Percentiles rank a stretch among this genome's conserved stretches.
Conservation (phyloP, 1,140 invertebrate species). For the Macrostomum lignano region DNA sequence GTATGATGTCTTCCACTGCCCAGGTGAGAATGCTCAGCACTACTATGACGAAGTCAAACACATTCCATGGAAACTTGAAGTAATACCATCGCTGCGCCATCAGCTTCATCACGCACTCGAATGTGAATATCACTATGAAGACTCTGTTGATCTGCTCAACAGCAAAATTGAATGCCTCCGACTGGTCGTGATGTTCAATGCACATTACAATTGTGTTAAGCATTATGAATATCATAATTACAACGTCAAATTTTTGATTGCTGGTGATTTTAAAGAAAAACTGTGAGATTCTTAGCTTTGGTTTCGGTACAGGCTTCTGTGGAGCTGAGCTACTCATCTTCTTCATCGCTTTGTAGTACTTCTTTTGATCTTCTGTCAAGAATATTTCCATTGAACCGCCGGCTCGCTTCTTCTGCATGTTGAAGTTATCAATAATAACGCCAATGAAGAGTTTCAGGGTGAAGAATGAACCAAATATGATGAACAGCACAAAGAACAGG, state of each 20-base stretch:
- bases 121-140: slow-evolving; percentile 89
- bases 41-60: slow-evolving; percentile 94
- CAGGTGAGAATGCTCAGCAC: slow-evolving; percentile 59
- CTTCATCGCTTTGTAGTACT: slow-evolving; percentile 98
- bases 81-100: slow-evolving; percentile 83
- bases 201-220: slow-evolving; percentile 96
- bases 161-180: slow-evolving; percentile 41
- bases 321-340: slow-evolving; percentile 95
- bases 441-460: slow-evolving; percentile 87
- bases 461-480: slow-evolving; percentile 86
- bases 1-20: neutral
- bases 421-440: slow-evolving; percentile 93
- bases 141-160: slow-evolving; percentile 71
- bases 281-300: slow-evolving; percentile 45
- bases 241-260: slow-evolving; percentile 94
- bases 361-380: slow-evolving; percentile 98
- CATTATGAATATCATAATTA: slow-evolving; percentile 93
- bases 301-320: slow-evolving; percentile 78
- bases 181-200: slow-evolving; percentile 70
- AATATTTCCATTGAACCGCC: slow-evolving; percentile 94
- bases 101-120: slow-evolving; percentile 83
- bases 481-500: slow-evolving; percentile 87
- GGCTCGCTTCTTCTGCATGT: slow-evolving; percentile 92
- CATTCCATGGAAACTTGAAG: slow-evolving; percentile 95
- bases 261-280: slow-evolving; percentile 85